Base-by-base conservation (phyloP, 2,888 invertebrate species). In the Drosophila neonasuta region DNA sequence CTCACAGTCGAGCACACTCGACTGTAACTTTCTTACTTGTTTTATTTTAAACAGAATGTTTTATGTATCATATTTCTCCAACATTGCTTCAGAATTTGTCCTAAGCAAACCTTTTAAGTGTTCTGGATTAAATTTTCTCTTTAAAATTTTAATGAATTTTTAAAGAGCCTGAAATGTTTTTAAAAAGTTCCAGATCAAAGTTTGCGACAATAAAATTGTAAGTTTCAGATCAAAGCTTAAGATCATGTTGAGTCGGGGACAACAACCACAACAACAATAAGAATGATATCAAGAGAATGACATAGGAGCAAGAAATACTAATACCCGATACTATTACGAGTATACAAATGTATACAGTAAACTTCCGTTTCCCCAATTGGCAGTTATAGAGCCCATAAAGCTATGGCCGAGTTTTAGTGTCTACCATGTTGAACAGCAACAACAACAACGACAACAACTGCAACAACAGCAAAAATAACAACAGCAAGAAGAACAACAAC, bases 371-470 rank as follows among this genome's bases (percentile, higher is more conserved):
- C 58, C 70, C 68, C 64, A 56, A 66, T 63, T 52, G 51, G 30
- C 67, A 61, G 60, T 59, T 54, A 60, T 73, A 55, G 65, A 65
- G 68, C 68, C 70, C 70, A 81, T 84, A 81, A 81, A 80, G 77
- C 79, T 65, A 83, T 72, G 69, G 74, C 68, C 66, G 56, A 71
- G 69, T 79, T 81, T 83, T 80, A 83, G 72, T 83, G 72, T 67
- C 68, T 57, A 32, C 63, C 58, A 54, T 74, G 63, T 52, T 61
- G 64, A 65, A 48, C 54, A 61, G 32, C 56, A 69, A 54, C 65
- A 63, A 39, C 52, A 68, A 44, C 64, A 54, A 39, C 52, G 65
- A 44, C 64, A 54, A 63, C 58, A 77, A 36, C 24, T 69, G 20
- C 73, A 79, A 36, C 54, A 72, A 41, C 54, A 69, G 51, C 62